Percentiles rank a stretch among this genome's conserved stretches.
These are phyloP conservation scores for Rhodophaea formosa DNA, from an alignment of 2,888 invertebrate genomes.

Conservation along the genomic window DNA sequence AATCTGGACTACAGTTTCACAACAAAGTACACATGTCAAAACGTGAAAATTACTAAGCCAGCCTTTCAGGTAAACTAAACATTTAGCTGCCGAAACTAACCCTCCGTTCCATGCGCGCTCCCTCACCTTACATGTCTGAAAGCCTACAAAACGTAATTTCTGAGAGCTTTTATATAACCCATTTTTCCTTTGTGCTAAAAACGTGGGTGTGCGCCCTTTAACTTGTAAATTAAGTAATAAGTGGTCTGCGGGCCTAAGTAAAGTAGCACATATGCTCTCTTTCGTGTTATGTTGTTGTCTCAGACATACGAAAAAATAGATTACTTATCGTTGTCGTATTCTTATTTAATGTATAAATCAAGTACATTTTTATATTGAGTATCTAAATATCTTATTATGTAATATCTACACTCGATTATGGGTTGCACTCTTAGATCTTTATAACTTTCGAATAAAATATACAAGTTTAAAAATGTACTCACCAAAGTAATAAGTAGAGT, in stretches of 20 bases:
- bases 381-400: too few species aligned
- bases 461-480: too few species aligned
- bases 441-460: too few species aligned
- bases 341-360: too few species aligned
- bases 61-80: neutral
- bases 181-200: constrained; percentile 39
- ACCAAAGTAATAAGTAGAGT: too few species aligned
- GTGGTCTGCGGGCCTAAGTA: constrained; percentile 35
- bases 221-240: constrained; percentile 47
- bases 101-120: neutral
- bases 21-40: neutral
- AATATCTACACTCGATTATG: too few species aligned
- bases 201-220: constrained; percentile 34
- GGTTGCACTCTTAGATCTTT: too few species aligned
- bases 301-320: neutral
- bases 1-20: too few species aligned
- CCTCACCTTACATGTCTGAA: constrained; percentile 25
- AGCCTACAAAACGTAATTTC: constrained; percentile 36
- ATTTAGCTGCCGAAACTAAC: constrained; percentile 5
- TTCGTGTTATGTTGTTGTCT: constrained; percentile 16
- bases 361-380: too few species aligned
- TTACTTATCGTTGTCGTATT: too few species aligned
- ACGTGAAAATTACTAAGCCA: neutral
- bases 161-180: constrained; percentile 38
- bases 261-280: constrained; percentile 29